phyloP scores from a whole-genome alignment of 2,888 invertebrate genomes.

The Orchesella flavescens region DNA sequence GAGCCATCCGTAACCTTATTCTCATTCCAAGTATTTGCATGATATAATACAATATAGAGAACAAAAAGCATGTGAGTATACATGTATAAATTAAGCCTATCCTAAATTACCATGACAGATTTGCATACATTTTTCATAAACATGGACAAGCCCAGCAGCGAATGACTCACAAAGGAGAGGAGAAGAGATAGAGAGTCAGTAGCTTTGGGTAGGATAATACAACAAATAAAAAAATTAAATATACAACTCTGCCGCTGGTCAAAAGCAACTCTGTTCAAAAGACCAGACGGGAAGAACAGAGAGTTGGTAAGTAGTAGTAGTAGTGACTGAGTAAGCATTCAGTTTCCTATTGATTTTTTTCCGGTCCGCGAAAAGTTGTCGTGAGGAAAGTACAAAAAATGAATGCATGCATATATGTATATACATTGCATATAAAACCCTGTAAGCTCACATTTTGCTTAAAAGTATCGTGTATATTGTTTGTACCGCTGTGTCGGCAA shows the following conservation, averaged over 20 bases:
- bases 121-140: slow-evolving; percentile 39
- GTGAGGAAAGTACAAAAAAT: too few species aligned
- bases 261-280: background rate
- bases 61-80: too few species aligned
- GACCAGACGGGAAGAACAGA: background rate
- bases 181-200: background rate
- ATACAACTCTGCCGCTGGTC: background rate
- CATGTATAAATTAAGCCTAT: too few species aligned
- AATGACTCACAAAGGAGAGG: background rate
- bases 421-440: too few species aligned
- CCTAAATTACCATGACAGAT: slow-evolving; percentile 27
- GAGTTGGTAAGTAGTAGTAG: too few species aligned
- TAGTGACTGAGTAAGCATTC: too few species aligned
- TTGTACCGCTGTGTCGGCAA: too few species aligned
- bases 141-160: background rate
- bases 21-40: background rate
- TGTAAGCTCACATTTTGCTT: too few species aligned
- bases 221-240: background rate
- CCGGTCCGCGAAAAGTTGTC: too few species aligned
- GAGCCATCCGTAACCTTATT: background rate
- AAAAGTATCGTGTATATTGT: too few species aligned
- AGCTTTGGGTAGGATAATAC: background rate
- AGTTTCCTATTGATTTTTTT: too few species aligned
- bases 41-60: background rate
- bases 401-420: too few species aligned